Base-by-base conservation (phyloP, 2,113 vertebrate species). In the Scopus umbretta region DNA sequence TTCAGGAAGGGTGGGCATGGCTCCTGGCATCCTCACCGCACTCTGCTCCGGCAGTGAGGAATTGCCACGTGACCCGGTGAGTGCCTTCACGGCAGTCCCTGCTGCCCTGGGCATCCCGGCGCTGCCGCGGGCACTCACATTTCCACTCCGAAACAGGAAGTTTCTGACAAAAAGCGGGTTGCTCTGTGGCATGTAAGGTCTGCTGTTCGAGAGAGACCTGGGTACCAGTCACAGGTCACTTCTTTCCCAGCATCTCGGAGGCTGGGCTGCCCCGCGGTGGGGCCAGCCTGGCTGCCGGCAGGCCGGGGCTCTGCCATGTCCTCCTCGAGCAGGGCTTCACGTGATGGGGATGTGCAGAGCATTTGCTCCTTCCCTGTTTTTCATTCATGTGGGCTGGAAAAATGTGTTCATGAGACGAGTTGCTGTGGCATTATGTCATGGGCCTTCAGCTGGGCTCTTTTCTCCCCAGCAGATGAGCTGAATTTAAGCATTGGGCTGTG, bases 371-470 rank as follows among this genome's bases (percentile, higher is more conserved):
- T 96, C 96, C 96, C 96, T 97, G 96, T 94, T 98, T 98, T 97
- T 98, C 95, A 97, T 97, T 98, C 96, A 97, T 98, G 96, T 45
- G 93, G 94, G 95, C 96, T 97, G 97, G 96, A 97, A 97, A 98
- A 97, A 96, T 96, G 93, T 98, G 91, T 96, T 98, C 96, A 96
- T 86, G 94, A 97, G 89, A 73, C n/a, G 83, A 96, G 95, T 97
- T 97, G 59, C 96, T 97, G 91, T 96, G 92, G 94, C 93, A 96
- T 97, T 97, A 97, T 97, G 97, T 97, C 97, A 97, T 94, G 94
- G 88, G 82, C 81, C 90, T 97, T 97, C 80, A 76, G 92, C 73
- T 96, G 95, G 93, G 95, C 94, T 97, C 95, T 90, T 94, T 96
- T 82, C 95, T 94, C 85, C 94, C 72, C 78, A 96, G 92, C 95